Evolutionary conservation across 2,888 invertebrate genomes (phyloP).

Genomic region (Aquatica leii): DNA sequence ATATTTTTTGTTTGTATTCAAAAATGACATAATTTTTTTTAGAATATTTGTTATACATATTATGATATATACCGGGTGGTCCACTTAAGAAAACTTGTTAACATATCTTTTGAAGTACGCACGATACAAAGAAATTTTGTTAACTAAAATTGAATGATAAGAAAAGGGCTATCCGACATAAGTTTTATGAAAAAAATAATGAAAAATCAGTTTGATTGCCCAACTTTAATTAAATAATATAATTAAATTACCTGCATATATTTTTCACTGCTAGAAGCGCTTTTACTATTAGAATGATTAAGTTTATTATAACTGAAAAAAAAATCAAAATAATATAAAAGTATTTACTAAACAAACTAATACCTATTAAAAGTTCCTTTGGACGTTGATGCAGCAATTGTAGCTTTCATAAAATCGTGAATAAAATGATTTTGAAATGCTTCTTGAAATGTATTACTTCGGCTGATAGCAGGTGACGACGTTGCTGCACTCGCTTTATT

Average conservation of each 20-base stretch:
- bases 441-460: constrained; percentile 53
- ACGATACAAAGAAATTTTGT: too few relatives aligned
- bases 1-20: too few relatives aligned
- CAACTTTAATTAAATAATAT: constrained; percentile 11
- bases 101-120: too few relatives aligned
- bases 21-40: too few relatives aligned
- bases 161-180: too few relatives aligned
- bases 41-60: too few relatives aligned
- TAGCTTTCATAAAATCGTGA: constrained; percentile 44
- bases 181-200: too few relatives aligned
- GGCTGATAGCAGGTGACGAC: not conserved
- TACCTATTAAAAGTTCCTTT: constrained; percentile 57
- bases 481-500: constrained; percentile 11
- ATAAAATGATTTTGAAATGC: constrained; percentile 59
- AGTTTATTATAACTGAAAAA: constrained; percentile 45
- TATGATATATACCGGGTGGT: too few relatives aligned
- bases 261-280: constrained; percentile 43
- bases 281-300: constrained; percentile 40
- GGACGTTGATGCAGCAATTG: constrained; percentile 44
- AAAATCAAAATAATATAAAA: constrained; percentile 25
- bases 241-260: constrained; percentile 45
- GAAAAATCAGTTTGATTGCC: not conserved
- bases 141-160: too few relatives aligned
- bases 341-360: constrained; percentile 43
- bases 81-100: too few relatives aligned